Evolutionary conservation across 2,797 vertebrate genomes (phyloP).

Genomic region (Acanthurus tractus): DNA sequence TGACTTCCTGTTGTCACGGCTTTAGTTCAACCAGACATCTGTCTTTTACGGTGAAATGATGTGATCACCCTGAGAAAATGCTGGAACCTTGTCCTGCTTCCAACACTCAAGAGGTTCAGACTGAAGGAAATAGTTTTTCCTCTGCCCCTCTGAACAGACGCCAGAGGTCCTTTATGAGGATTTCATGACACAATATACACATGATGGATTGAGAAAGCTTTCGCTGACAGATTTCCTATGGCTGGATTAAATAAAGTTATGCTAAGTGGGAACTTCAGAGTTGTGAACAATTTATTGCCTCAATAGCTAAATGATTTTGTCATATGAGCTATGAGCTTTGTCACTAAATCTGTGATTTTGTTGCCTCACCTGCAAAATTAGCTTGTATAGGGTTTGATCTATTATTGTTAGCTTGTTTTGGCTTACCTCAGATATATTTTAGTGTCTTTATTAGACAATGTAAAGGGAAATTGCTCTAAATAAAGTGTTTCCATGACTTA

Average conservation of each 20-base stretch:
- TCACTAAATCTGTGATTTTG: not conserved
- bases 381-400: not conserved
- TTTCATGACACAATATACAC: slow-evolving; percentile 35
- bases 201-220: slow-evolving; percentile 38
- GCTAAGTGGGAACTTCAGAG: not conserved
- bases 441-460: not conserved
- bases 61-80: slow-evolving; percentile 64
- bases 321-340: not conserved
- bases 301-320: not conserved
- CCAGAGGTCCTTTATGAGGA: slow-evolving; percentile 45
- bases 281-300: not conserved
- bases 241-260: not conserved
- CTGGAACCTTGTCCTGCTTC: slow-evolving; percentile 48
- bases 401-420: not conserved
- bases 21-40: slow-evolving; percentile 52
- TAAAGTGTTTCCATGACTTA: not conserved
- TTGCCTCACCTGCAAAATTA: not conserved
- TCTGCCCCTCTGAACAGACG: slow-evolving; percentile 38
- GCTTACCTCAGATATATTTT: not conserved
- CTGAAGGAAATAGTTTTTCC: slow-evolving; percentile 58
- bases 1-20: slow-evolving; percentile 44
- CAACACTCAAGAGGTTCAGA: slow-evolving; percentile 41
- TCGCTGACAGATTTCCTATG: not conserved
- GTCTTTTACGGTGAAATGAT: slow-evolving; percentile 55
- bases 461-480: not conserved